phyloP scores from a whole-genome alignment of 53 echinoderm and acorn worm genomes.

The Pentamera pediparva region DNA sequence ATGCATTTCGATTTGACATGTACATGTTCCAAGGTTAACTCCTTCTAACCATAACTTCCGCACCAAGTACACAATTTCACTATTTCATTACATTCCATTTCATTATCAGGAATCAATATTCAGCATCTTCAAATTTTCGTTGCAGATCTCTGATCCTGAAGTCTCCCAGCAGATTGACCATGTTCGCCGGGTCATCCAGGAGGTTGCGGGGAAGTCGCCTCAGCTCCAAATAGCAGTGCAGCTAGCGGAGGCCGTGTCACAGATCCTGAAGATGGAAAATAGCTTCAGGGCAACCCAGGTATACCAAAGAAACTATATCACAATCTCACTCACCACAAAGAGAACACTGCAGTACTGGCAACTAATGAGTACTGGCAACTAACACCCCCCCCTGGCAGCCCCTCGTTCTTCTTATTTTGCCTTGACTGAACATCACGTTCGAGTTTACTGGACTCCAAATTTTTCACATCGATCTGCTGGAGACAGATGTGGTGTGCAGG shows the following conservation, averaged over 20 bases:
- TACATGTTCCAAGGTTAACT: too few species aligned
- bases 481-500: too few species aligned
- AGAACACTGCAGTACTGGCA: neutral
- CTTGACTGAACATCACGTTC: too few species aligned
- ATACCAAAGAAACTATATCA: neutral
- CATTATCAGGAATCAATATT: neutral
- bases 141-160: conserved; percentile 17
- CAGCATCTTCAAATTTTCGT: neutral
- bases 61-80: too few species aligned
- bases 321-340: neutral
- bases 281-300: conserved; percentile 3
- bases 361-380: neutral
- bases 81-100: neutral
- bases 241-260: conserved; percentile 9
- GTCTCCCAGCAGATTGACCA: conserved; percentile 24
- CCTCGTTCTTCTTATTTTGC: neutral
- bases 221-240: neutral
- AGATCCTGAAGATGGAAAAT: conserved; percentile 17
- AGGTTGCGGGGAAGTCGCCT: neutral
- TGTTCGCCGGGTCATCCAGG: neutral
- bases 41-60: too few species aligned
- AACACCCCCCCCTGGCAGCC: neutral
- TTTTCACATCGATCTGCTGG: too few species aligned
- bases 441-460: too few species aligned
- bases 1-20: too few species aligned